Percentiles rank a stretch among this genome's conserved stretches.
These are phyloP conservation scores for Saturnia japonica DNA, from an alignment of 2,888 invertebrate species.

Conservation along the genomic window DNA sequence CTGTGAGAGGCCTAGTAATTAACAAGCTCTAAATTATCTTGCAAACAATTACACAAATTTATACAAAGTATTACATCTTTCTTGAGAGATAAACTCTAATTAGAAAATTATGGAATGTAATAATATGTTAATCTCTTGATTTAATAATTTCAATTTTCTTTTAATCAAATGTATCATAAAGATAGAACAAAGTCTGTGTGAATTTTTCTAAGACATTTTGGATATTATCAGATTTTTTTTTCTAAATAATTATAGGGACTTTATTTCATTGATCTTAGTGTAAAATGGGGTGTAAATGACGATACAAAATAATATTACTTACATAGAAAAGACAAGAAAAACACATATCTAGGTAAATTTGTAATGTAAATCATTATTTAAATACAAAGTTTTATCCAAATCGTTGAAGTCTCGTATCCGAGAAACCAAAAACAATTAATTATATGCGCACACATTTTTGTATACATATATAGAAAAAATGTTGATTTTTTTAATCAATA, in stretches of 20 bases:
- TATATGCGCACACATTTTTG: too few relatives aligned
- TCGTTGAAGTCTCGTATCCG: too few relatives aligned
- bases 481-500: too few relatives aligned
- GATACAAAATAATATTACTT: too few relatives aligned
- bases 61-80: not conserved
- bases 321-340: too few relatives aligned
- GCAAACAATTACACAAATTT: not conserved
- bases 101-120: not conserved
- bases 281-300: too few relatives aligned
- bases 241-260: not conserved
- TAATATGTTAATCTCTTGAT: too few relatives aligned
- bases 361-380: too few relatives aligned
- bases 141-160: not conserved
- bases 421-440: too few relatives aligned
- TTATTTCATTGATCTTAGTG: not conserved
- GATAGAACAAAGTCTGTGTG: not conserved
- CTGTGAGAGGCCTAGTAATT: not conserved
- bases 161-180: not conserved
- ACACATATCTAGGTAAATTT: too few relatives aligned
- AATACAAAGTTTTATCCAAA: too few relatives aligned
- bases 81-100: not conserved
- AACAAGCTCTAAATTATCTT: not conserved
- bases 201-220: not conserved
- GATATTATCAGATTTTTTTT: not conserved
- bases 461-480: too few relatives aligned